Conservation (phyloP, 2,113 vertebrate species). For the Galbula dea region DNA sequence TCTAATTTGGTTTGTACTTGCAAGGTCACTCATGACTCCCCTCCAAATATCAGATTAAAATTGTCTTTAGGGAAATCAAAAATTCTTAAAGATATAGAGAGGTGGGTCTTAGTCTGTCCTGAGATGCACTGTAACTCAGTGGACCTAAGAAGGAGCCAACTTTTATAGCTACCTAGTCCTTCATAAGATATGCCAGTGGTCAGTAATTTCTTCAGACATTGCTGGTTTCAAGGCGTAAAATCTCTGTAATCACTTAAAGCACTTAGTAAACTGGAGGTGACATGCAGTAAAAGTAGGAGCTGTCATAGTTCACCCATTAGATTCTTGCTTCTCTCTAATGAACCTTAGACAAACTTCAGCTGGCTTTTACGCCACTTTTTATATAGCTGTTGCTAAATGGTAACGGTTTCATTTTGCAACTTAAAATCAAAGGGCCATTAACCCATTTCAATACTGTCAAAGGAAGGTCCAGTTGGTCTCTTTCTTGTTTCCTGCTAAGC, state of each 20-base stretch:
- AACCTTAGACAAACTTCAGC: neutral
- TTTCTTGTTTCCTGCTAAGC: neutral
- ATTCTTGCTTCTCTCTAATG: neutral
- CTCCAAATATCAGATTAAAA: neutral
- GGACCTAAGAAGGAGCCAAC: neutral
- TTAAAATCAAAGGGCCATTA: neutral
- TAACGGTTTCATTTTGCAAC: neutral
- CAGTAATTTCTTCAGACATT: neutral
- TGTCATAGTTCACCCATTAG: neutral
- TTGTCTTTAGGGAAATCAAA: neutral
- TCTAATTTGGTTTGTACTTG: neutral
- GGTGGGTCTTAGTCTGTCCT: neutral
- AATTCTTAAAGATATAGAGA: neutral
- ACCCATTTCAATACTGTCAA: neutral
- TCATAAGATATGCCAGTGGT: neutral
- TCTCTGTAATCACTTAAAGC: neutral
- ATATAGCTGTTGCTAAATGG: neutral
- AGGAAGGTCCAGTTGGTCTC: neutral
- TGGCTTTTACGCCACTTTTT: neutral
- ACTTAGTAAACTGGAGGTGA: neutral
- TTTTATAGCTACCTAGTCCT: neutral
- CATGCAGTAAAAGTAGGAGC: neutral
- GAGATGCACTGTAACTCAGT: neutral
- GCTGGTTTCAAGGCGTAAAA: neutral
- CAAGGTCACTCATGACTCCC: neutral